Conservation (phyloP, 2,113 vertebrate genomes). For the Clarias gariepinus region DNA sequence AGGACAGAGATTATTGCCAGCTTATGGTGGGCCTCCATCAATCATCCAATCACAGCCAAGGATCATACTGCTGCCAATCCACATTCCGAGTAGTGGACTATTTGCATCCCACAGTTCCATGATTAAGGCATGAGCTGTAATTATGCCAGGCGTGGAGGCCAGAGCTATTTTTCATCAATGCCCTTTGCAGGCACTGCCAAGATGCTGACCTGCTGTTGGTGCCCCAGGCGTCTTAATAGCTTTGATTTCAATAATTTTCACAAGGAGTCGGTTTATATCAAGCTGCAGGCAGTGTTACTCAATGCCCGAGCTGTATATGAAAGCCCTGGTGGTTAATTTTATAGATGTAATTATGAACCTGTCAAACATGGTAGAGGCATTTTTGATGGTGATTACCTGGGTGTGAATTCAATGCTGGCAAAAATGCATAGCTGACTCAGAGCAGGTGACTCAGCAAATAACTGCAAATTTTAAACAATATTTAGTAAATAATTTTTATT, state of each 20-base stretch:
- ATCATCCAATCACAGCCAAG: conserved; percentile 34
- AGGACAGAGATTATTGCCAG: conserved; percentile 16
- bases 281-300: not conserved
- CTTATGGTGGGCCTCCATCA: conserved; percentile 2
- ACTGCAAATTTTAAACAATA: not conserved
- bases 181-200: conserved; percentile 21
- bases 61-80: conserved; percentile 18
- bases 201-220: conserved; percentile 9
- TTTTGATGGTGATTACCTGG: conserved; percentile 7
- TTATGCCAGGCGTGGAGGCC: conserved; percentile 13
- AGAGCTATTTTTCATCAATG: conserved; percentile 10
- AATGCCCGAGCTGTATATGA: conserved; percentile 6
- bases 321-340: conserved; percentile 13
- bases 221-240: conserved; percentile 24
- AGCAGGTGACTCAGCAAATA: not conserved
- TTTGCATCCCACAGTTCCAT: conserved; percentile 5
- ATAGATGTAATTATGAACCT: conserved; percentile 33
- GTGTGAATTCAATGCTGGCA: not conserved
- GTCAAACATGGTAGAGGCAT: conserved; percentile 24
- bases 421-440: not conserved
- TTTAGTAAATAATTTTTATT: not conserved
- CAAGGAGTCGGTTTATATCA: conserved; percentile 9
- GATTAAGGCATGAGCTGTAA: conserved; percentile 32
- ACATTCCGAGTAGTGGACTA: not conserved
- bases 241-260: conserved; percentile 13